Conservation (phyloP, 2,113 vertebrate species). For the Pseudorasbora parva region DNA sequence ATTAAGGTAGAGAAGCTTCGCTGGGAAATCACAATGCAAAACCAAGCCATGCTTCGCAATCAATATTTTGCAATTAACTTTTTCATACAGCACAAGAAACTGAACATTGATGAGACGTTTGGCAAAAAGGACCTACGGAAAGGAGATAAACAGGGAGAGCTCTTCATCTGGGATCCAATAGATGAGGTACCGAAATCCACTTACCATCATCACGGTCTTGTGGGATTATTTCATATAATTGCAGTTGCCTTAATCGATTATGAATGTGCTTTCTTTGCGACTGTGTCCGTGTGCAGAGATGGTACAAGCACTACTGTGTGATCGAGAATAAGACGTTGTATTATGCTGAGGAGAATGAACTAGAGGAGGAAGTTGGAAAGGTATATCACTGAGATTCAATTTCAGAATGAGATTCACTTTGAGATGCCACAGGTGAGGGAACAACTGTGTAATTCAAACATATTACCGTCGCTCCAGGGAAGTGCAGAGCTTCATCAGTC, state of each 20-base stretch:
- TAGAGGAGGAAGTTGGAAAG: slow-evolving; percentile 81
- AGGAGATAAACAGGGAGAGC: slow-evolving; percentile 86
- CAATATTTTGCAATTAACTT: not conserved
- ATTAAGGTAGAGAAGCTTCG: slow-evolving; percentile 82
- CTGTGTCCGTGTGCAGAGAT: slow-evolving; percentile 75
- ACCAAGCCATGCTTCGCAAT: not conserved
- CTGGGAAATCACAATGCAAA: not conserved
- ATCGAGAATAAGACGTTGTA: slow-evolving; percentile 89
- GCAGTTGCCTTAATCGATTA: not conserved
- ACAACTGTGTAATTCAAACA: not conserved
- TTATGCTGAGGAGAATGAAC: slow-evolving; percentile 91
- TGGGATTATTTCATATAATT: not conserved
- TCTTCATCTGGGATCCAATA: slow-evolving; percentile 96
- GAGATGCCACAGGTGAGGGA: not conserved
- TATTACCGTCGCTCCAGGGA: slow-evolving; percentile 58
- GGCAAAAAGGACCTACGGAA: slow-evolving; percentile 79
- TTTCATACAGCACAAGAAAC: slow-evolving; percentile 89
- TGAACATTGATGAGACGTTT: slow-evolving; percentile 81
- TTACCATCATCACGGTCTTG: not conserved
- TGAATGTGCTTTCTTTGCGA: not conserved
- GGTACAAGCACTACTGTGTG: slow-evolving; percentile 94
- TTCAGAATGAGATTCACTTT: not conserved
- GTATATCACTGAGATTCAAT: slow-evolving; percentile 58
- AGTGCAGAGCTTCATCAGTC: slow-evolving; percentile 80
- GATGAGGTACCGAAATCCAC: slow-evolving; percentile 82